phyloP scores from a whole-genome alignment of 2,888 invertebrate species.

The Drosophila maculinotata region DNA sequence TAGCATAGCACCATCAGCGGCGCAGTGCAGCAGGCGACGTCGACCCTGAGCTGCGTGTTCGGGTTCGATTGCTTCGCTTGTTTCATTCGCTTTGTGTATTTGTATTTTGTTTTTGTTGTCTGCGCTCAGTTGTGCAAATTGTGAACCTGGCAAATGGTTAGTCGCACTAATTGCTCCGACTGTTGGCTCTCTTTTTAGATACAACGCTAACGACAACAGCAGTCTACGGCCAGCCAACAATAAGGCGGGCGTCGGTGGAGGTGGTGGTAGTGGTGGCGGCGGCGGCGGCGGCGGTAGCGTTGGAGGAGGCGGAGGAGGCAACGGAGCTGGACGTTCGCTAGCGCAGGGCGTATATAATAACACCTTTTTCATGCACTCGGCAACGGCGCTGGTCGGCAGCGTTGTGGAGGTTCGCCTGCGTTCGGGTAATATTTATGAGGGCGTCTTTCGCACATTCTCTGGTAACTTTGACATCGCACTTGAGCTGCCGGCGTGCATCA shows the following conservation, averaged over 20 bases:
- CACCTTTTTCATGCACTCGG: slow-evolving; percentile 95
- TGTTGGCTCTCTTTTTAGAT: slow-evolving; percentile 61
- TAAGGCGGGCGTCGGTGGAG: slow-evolving; percentile 84
- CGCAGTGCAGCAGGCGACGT: slow-evolving; percentile 21
- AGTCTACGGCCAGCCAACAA: slow-evolving; percentile 73
- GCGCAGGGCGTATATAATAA: slow-evolving; percentile 96
- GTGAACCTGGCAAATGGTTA: slow-evolving; percentile 4
- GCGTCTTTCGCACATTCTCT: slow-evolving; percentile 95
- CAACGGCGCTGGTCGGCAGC: slow-evolving; percentile 93
- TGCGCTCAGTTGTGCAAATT: slow-evolving; percentile 3
- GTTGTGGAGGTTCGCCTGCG: slow-evolving; percentile 92
- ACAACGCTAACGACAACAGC: slow-evolving; percentile 80
- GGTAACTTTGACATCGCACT: slow-evolving; percentile 94
- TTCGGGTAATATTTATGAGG: slow-evolving; percentile 94
- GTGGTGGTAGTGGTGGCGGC: slow-evolving; percentile 43
- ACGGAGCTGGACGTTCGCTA: slow-evolving; percentile 86
- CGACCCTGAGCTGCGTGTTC: slow-evolving; percentile 60
- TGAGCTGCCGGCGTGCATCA: slow-evolving; percentile 92
- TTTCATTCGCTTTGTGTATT: slow-evolving; percentile 17
- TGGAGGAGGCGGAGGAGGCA: slow-evolving; percentile 33
- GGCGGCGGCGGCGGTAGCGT: slow-evolving; percentile 25
- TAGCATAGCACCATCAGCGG: slow-evolving; percentile 13
- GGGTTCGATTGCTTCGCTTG: slow-evolving; percentile 42
- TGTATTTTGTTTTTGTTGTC: slow-evolving; percentile 10
- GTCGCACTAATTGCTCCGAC: slow-evolving; percentile 38